These are phyloP conservation scores for Tachina fera DNA, from an alignment of 2,888 invertebrate species.

Conservation along the genomic window DNA sequence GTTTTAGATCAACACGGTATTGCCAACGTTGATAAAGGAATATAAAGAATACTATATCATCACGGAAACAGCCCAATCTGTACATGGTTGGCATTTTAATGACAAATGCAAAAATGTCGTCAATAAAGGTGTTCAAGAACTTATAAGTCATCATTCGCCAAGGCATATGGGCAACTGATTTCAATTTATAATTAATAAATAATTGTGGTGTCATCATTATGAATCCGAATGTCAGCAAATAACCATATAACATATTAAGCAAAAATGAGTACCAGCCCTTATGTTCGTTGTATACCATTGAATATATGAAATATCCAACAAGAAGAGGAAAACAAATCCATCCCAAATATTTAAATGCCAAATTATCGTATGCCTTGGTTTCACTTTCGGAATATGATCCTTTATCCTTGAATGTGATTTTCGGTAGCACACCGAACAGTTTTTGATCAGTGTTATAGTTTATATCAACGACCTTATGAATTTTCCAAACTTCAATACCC, in stretches of 20 bases:
- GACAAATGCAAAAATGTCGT: conserved; percentile 99
- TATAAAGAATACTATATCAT: conserved; percentile 99
- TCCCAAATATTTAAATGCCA: conserved; percentile 98
- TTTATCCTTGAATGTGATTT: conserved; percentile 93
- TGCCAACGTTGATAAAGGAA: conserved; percentile 99
- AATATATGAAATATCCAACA: conserved; percentile 96
- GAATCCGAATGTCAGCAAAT: conserved; percentile 98
- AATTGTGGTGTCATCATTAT: conserved; percentile 99
- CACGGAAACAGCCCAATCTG: conserved; percentile 98
- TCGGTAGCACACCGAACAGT: conserved; percentile 91
- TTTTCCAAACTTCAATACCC: conserved; percentile 99
- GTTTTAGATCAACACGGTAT: conserved; percentile 96
- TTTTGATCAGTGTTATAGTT: conserved; percentile 89
- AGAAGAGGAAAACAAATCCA: conserved; percentile 98
- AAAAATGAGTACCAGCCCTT: conserved; percentile 99
- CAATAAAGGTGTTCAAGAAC: conserved; percentile 99
- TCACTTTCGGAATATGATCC: conserved; percentile 97
- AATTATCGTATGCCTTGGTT: conserved; percentile 95
- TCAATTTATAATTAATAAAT: conserved; percentile 99
- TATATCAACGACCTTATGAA: conserved; percentile 96
- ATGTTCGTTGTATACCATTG: conserved; percentile 97
- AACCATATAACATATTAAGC: conserved; percentile 98
- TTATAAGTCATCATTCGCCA: conserved; percentile 99
- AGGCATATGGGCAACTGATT: conserved; percentile 99
- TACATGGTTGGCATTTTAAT: conserved; percentile 99